A percentile compares a stretch with the other conserved stretches of the same genome.
These are phyloP conservation scores for Styela clava DNA, from an alignment of 23 tunicate genomes.

Conservation along the genomic window DNA sequence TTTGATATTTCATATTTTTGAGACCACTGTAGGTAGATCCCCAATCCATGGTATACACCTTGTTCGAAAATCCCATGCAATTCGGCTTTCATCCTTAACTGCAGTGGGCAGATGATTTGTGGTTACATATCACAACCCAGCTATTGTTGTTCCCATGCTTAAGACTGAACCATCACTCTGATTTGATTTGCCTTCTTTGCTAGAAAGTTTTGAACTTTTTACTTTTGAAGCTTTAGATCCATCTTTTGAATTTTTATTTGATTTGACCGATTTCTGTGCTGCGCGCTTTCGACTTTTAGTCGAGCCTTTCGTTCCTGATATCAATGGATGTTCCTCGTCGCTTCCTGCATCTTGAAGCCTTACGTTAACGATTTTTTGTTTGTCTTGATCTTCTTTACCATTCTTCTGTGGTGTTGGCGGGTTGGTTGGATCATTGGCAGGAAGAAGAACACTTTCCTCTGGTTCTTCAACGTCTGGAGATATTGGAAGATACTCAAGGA, in stretches of 20 bases:
- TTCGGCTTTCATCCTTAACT: too few species aligned
- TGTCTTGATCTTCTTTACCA: slow-evolving; percentile 20
- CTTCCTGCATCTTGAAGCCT: slow-evolving; percentile 57
- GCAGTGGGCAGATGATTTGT: too few species aligned
- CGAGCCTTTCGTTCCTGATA: slow-evolving; percentile 47
- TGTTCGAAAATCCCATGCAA: too few species aligned
- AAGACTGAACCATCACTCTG: slow-evolving; percentile 43
- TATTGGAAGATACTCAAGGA: slow-evolving; percentile 75
- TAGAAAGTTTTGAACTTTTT: neutral
- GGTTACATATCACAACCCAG: slow-evolving; percentile 46
- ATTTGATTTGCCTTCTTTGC: neutral
- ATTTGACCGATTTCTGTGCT: slow-evolving; percentile 39
- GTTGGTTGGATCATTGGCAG: slow-evolving; percentile 73
- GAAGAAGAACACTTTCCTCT: slow-evolving; percentile 83
- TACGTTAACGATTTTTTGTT: slow-evolving; percentile 50
- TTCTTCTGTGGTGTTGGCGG: slow-evolving; percentile 54
- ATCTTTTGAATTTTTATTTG: slow-evolving; percentile 31
- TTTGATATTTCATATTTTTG: too few species aligned
- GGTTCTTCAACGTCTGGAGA: slow-evolving; percentile 97
- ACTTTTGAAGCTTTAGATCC: slow-evolving; percentile 1
- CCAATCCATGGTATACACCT: too few species aligned
- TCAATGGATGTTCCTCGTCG: slow-evolving; percentile 79
- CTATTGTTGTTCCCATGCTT: slow-evolving; percentile 81
- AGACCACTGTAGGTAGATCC: too few species aligned
- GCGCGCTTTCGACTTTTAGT: slow-evolving; percentile 32